These are phyloP conservation scores for Temnothorax ravouxi DNA, from an alignment of 2,888 invertebrate species.

Conservation along the genomic window DNA sequence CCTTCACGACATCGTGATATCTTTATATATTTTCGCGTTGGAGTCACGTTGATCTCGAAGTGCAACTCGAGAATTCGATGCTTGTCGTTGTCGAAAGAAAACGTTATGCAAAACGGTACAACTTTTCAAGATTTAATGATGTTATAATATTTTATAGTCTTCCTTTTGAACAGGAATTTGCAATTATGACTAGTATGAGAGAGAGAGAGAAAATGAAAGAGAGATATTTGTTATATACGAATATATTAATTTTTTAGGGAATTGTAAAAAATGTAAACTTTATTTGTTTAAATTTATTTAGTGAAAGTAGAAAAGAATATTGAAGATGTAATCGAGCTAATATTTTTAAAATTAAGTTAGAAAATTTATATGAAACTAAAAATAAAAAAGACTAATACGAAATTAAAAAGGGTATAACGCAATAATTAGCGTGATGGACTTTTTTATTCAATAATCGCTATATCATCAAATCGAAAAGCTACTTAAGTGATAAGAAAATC, in stretches of 20 bases:
- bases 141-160: not conserved
- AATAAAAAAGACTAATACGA: too few species aligned
- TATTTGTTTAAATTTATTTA: not conserved
- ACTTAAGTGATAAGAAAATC: not conserved
- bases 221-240: not conserved
- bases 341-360: not conserved
- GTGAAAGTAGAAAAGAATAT: not conserved
- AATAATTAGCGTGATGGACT: not conserved
- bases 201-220: not conserved
- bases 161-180: not conserved
- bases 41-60: slow-evolving; percentile 31
- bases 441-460: not conserved
- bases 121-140: not conserved
- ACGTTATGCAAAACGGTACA: not conserved
- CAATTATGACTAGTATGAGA: not conserved
- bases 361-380: not conserved
- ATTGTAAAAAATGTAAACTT: not conserved
- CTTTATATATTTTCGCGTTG: slow-evolving; percentile 48
- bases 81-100: slow-evolving; percentile 14
- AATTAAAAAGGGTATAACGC: not conserved
- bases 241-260: not conserved
- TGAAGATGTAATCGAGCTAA: not conserved
- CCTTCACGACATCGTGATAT: slow-evolving; percentile 51
- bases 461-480: not conserved
- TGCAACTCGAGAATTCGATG: slow-evolving; percentile 20